Evolutionary conservation across 1,140 invertebrate genomes (phyloP).

Genomic region (Cylas formicarius): DNA sequence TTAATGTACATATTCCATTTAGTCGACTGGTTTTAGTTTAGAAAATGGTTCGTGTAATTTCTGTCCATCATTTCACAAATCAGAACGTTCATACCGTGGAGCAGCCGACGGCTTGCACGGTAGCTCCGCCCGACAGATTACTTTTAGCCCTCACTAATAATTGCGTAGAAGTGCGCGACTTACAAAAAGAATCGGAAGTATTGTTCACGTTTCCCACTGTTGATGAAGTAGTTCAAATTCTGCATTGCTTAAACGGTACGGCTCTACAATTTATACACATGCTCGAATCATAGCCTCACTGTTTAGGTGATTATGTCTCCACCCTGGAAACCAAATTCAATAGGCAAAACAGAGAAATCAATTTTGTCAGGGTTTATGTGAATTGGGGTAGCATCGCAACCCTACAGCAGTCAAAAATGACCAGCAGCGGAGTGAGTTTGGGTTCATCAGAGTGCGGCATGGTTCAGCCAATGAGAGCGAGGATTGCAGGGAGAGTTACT

Average conservation of each 20-base stretch:
- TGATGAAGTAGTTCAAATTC: conserved; percentile 52
- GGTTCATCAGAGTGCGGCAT: conserved; percentile 41
- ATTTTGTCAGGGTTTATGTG: conserved; percentile 57
- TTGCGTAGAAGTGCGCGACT: conserved; percentile 54
- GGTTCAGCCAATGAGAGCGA: conserved; percentile 56
- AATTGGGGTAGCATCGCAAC: conserved; percentile 50
- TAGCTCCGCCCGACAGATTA: conserved; percentile 48
- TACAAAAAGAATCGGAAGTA: conserved; percentile 43
- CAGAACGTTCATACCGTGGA: conserved; percentile 60
- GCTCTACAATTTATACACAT: conserved; percentile 5
- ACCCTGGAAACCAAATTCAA: conserved; percentile 56
- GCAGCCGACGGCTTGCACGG: conserved; percentile 54
- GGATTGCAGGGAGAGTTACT: conserved; percentile 62
- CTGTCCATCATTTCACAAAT: conserved; percentile 60
- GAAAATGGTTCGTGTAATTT: conserved; percentile 63
- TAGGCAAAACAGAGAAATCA: conserved; percentile 46
- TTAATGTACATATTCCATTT: too few relatives aligned
- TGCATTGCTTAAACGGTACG: conserved; percentile 52
- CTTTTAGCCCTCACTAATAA: conserved; percentile 52
- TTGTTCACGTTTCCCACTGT: conserved; percentile 57
- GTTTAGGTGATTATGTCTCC: conserved; percentile 52
- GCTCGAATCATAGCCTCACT: conserved; percentile 8
- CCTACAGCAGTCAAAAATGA: conserved; percentile 41
- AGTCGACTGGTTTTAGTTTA: too few relatives aligned
- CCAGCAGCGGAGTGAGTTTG: conserved; percentile 35